phyloP scores from a whole-genome alignment of 2,888 invertebrate genomes.

The Cheilosia soror region DNA sequence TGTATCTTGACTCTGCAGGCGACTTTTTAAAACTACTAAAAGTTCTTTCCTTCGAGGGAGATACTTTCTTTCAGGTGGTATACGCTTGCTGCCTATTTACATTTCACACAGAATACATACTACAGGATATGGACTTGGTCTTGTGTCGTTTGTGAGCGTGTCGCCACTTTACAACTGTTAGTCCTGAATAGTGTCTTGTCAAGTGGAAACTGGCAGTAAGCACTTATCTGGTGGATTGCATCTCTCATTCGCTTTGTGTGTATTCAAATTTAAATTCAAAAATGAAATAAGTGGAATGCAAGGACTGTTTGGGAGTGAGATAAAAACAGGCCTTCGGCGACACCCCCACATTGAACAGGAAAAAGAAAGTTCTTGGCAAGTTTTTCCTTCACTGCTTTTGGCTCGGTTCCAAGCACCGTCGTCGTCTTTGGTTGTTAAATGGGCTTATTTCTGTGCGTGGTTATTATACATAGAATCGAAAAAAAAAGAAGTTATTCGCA shows the following conservation, averaged over 20 bases:
- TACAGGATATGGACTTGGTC: slow-evolving; percentile 15
- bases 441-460: slow-evolving; percentile 66
- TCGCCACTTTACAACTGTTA: slow-evolving; percentile 66
- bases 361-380: slow-evolving; percentile 41
- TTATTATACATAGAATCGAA: slow-evolving; percentile 40
- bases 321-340: slow-evolving; percentile 38
- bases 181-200: slow-evolving; percentile 68
- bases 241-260: slow-evolving; percentile 52
- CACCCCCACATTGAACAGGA: slow-evolving; percentile 18
- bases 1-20: slow-evolving; percentile 56
- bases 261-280: slow-evolving; percentile 11
- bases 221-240: slow-evolving; percentile 68
- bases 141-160: slow-evolving; percentile 45
- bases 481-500: slow-evolving; percentile 4
- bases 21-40: slow-evolving; percentile 37
- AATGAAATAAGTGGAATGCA: slow-evolving; percentile 37
- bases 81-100: slow-evolving; percentile 31
- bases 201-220: slow-evolving; percentile 65
- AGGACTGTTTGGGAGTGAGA: slow-evolving; percentile 30
- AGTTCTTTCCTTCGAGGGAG: neutral
- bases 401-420: slow-evolving; percentile 56
- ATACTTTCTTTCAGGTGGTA: slow-evolving; percentile 54
- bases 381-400: slow-evolving; percentile 41
- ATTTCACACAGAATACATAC: slow-evolving; percentile 49
- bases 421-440: slow-evolving; percentile 50